A percentile compares a stretch with the other conserved stretches of the same genome.
phyloP scores from a whole-genome alignment of 2,797 vertebrate species.

The Oophaga sylvatica region DNA sequence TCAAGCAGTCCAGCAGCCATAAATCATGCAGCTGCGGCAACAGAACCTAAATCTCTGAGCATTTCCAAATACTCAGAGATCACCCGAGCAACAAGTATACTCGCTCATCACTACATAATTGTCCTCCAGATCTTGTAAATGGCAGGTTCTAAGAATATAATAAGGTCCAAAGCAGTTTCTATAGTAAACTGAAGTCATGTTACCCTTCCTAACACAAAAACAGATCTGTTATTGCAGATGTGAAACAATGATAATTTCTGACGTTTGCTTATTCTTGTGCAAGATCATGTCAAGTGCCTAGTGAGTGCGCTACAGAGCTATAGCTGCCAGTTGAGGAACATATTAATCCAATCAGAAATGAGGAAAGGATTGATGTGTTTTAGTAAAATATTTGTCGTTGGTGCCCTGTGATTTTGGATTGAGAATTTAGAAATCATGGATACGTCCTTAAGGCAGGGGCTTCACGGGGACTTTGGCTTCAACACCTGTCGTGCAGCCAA shows the following conservation, averaged over 20 bases:
- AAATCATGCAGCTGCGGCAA: too few relatives aligned
- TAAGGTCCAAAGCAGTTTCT: background rate
- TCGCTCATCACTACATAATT: too few relatives aligned
- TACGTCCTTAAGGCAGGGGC: background rate
- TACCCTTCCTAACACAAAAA: background rate
- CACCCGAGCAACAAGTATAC: too few relatives aligned
- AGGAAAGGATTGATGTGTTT: background rate
- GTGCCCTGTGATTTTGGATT: background rate
- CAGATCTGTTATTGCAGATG: background rate
- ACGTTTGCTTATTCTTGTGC: background rate
- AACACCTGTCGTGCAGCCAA: too few relatives aligned
- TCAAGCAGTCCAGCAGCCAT: too few relatives aligned
- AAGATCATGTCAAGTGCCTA: background rate
- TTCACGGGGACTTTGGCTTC: too few relatives aligned
- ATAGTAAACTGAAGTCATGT: background rate
- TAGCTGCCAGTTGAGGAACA: background rate
- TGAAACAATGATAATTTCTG: background rate
- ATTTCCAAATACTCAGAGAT: too few relatives aligned
- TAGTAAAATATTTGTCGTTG: background rate
- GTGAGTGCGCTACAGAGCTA: background rate
- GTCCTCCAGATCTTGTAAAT: background rate
- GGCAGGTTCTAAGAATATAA: background rate
- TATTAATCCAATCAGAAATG: background rate
- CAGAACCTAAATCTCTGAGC: too few relatives aligned
- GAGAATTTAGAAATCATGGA: background rate